Base-by-base conservation (phyloP, 2,888 invertebrate species). In the Blera fallax region DNA sequence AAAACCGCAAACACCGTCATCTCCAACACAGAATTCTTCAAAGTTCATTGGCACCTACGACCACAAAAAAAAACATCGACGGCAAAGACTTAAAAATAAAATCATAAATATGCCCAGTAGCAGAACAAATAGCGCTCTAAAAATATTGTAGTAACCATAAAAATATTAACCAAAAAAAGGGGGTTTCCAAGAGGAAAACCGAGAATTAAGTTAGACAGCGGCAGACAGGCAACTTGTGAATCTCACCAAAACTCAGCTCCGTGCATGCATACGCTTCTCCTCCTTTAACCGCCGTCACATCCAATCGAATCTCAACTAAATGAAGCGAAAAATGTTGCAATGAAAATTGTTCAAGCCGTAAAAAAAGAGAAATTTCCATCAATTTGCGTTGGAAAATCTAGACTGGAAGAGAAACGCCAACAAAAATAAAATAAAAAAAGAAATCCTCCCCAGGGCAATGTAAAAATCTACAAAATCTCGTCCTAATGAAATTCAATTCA, bases 341-440 rank as follows among this genome's bases (percentile, higher is more conserved):
- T 82, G 82, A 58, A 77, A 83, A 73, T 83, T 78, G 64, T 72
- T 81, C 76, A 69, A 76, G 29, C 54, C 69, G 60, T 56, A 48
- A 78, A 83, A 83, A 72, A 50, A 21, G 73, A 79, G 79, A 83
- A 83, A 83, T 79, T 79, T 73, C 72, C 82, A 83, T 83, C 78
- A 82, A 82, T 82, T 78, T 73, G 58, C 50, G 32, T 48, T 73
- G 67, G 32, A 69, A 78, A 78, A 72, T 43, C 40, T 52, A 16
- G n/a, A n/a, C n/a, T n/a, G n/a, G n/a, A n/a, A n/a, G n/a, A n/a
- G n/a, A n/a, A 21, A 21, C 14, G 16, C 29, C 56, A 37, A 45
- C 10, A 8, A 37, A 21, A 54, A 50, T 56, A 62, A 58, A 10
- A 16, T 11, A 29, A 58, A 16, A 52, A 45, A 29, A 48, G 48